Base-by-base conservation (phyloP, 2,888 invertebrate species). In the Arctia plantaginis region DNA sequence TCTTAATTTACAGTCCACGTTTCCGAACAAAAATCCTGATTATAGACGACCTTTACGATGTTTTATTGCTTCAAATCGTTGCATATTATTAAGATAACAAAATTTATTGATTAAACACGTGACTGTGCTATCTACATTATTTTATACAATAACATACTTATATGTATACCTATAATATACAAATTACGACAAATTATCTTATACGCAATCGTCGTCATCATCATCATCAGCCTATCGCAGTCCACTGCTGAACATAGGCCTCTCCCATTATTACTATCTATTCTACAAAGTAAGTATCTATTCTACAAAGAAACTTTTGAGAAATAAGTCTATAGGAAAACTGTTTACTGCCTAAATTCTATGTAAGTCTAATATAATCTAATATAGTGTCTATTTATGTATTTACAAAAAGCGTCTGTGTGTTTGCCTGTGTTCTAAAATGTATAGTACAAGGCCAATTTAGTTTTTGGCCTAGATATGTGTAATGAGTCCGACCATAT, bases 11-110 rank as follows among this genome's bases (percentile, higher is more conserved):
- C 71, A 62, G 65, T 55, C 72, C 69, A 69, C 68, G 39, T 69
- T 74, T 77, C n/a, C 55, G 30, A 78, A 65, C 47, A 74, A 74
- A 41, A 74, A 44, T 73, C 44, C 51, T 66, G 41, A 71, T 65
- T 74, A 71, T 75, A 33, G 66, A 76, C 77, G 77, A 81, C 81
- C 81, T 84, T 74, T 75, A 67, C 44, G 18, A 69, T 73, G 44
- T 64, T 64, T 76, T 67, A 73, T 78, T 77, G 75, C 77, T 79
- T 78, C 77, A 82, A 82, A 85, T 81, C 76, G 75, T 77, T 80
- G 71, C 79, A 77, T 71, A 65, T 71, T 65, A 72, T 62, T 30
- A 64, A 77, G 85, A 86, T 86, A 86, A 86, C 84, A 87, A 85
- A 84, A 68, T 71, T 62, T 71, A 73, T 79, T 75, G 76, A 81